A percentile compares a stretch with the other conserved stretches of the same genome.
phyloP scores from a whole-genome alignment of 2,888 invertebrate genomes.

The Dicyrtoma fusca region DNA sequence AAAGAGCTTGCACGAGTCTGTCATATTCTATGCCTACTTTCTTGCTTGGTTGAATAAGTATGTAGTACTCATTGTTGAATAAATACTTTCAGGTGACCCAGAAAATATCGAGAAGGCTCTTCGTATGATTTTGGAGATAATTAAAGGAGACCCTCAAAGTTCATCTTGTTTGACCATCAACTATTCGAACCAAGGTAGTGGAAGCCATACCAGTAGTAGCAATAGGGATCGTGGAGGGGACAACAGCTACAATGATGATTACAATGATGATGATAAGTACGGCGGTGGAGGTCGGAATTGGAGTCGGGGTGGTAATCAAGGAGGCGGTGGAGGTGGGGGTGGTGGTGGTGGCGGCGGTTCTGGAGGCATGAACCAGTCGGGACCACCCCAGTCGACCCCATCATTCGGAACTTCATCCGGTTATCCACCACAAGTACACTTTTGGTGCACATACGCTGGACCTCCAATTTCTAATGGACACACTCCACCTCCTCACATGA shows the following conservation, averaged over 20 bases:
- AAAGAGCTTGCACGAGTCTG: background rate
- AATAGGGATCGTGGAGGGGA: slow-evolving; percentile 35
- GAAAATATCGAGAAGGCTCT: slow-evolving; percentile 55
- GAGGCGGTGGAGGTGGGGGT: slow-evolving; percentile 3
- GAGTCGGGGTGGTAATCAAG: slow-evolving; percentile 24
- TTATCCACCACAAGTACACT: slow-evolving; percentile 56
- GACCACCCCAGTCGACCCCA: slow-evolving; percentile 8
- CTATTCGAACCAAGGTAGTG: slow-evolving; percentile 50
- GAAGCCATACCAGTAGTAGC: slow-evolving; percentile 40
- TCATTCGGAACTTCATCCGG: slow-evolving; percentile 46
- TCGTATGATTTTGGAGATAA: slow-evolving; percentile 54
- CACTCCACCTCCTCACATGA: slow-evolving; percentile 56
- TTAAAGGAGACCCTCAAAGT: slow-evolving; percentile 55
- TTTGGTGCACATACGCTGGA: slow-evolving; percentile 57
- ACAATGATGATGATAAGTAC: slow-evolving; percentile 50
- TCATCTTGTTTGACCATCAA: slow-evolving; percentile 56
- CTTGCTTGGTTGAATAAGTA: background rate
- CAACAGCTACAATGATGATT: slow-evolving; percentile 52
- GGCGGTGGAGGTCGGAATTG: slow-evolving; percentile 45
- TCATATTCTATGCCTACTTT: background rate
- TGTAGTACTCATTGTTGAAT: too few relatives aligned
- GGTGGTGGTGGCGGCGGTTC: slow-evolving; percentile 44
- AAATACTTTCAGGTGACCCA: slow-evolving; percentile 47
- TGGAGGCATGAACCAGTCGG: slow-evolving; percentile 33
- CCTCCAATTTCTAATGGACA: slow-evolving; percentile 56